These are phyloP conservation scores for Amblyopsis rosae DNA, from an alignment of 2,113 vertebrate genomes.

Conservation along the genomic window DNA sequence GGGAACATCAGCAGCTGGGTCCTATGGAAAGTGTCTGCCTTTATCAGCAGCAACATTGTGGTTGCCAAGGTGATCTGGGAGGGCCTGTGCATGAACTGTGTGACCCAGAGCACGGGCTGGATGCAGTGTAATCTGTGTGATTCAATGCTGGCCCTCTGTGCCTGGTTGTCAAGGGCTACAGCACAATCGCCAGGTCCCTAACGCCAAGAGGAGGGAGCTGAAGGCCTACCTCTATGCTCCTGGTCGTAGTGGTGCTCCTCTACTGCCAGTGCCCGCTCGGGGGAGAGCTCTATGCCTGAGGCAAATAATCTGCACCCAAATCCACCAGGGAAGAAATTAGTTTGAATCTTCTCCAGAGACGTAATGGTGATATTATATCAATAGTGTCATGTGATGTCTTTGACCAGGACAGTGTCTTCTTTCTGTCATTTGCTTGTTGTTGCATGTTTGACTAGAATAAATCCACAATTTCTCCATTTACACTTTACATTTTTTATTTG, in stretches of 20 bases:
- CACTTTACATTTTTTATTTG: background rate
- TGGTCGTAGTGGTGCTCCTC: constrained; percentile 85
- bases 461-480: too few species aligned
- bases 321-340: constrained; percentile 86
- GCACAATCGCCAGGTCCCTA: constrained; percentile 81
- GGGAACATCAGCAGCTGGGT: constrained; percentile 85
- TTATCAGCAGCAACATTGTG: constrained; percentile 90
- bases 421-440: too few species aligned
- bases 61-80: constrained; percentile 86
- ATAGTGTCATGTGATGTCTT: too few species aligned
- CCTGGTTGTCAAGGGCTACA: constrained; percentile 88
- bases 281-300: constrained; percentile 76
- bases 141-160: constrained; percentile 84
- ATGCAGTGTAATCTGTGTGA: constrained; percentile 89
- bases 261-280: constrained; percentile 84
- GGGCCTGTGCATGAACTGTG: constrained; percentile 88
- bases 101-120: constrained; percentile 87
- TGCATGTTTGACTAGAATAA: too few species aligned
- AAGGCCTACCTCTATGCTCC: constrained; percentile 79
- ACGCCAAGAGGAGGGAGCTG: constrained; percentile 85
- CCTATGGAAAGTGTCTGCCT: constrained; percentile 88
- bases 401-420: too few species aligned
- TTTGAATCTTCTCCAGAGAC: constrained; percentile 42
- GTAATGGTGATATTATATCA: background rate
- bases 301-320: constrained; percentile 83